Percentiles rank a stretch among this genome's conserved stretches.
These are phyloP conservation scores for Myotis davidii DNA, from an alignment of 2,113 vertebrate species.

Conservation along the genomic window DNA sequence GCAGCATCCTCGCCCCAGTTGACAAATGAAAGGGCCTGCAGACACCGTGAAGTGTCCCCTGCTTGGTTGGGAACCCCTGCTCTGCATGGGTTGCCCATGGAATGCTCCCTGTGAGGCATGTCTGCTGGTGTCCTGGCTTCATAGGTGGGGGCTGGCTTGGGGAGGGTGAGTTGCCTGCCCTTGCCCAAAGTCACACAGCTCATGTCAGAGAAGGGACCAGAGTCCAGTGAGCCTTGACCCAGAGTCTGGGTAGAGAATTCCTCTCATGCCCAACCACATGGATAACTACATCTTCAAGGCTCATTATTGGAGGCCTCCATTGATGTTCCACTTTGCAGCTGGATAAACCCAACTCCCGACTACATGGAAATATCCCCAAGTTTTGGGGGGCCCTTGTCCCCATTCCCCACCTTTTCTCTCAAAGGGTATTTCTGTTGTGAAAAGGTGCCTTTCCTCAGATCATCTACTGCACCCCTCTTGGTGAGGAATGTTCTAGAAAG, in stretches of 20 bases:
- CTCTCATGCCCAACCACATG: rapidly evolving
- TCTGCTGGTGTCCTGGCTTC: background rate
- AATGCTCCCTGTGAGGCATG: background rate
- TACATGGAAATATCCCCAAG: background rate
- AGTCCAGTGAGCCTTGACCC: background rate
- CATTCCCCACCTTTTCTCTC: background rate
- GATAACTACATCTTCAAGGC: background rate
- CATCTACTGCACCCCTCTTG: no score
- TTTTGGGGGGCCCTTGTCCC: background rate
- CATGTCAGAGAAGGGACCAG: background rate
- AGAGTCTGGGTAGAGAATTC: background rate
- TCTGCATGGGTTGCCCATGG: background rate
- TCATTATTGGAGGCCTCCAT: no score
- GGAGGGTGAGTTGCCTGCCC: background rate
- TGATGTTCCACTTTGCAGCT: background rate
- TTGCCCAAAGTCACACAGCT: background rate
- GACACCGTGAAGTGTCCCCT: background rate
- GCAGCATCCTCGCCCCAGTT: no score
- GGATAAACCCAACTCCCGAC: background rate
- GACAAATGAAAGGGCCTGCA: background rate
- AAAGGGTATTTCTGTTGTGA: background rate
- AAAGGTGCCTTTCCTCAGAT: background rate
- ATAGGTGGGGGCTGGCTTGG: background rate
- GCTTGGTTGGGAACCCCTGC: background rate
- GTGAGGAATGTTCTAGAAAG: background rate